A percentile compares a stretch with the other conserved stretches of the same genome.
phyloP scores from a whole-genome alignment of 2,797 vertebrate genomes.

The Phrynocephalus vlangalii region DNA sequence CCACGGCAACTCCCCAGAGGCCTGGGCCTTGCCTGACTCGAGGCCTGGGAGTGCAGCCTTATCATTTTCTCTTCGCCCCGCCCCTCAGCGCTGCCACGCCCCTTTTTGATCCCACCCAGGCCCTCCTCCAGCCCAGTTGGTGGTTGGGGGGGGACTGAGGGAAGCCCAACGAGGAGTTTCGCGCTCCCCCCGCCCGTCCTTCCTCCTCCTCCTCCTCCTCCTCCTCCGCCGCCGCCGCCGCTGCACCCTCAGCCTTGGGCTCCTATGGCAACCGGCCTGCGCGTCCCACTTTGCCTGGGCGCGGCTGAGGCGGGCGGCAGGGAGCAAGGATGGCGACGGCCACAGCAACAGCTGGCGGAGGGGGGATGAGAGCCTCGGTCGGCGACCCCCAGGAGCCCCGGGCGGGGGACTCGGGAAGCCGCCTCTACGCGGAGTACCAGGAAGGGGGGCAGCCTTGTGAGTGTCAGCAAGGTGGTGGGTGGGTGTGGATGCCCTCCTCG shows the following conservation, averaged over 20 bases:
- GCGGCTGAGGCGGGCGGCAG: not conserved
- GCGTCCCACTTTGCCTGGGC: not conserved
- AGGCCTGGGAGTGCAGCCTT: not conserved
- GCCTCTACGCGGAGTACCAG: slow-evolving; percentile 1
- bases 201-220: not conserved
- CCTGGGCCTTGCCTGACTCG: not conserved
- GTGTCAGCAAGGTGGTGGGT: not conserved
- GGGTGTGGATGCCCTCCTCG: too few species aligned
- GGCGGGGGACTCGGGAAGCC: not conserved
- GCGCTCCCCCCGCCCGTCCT: not conserved
- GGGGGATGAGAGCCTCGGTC: slow-evolving; percentile 56
- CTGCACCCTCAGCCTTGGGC: not conserved
- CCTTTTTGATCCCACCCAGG: not conserved
- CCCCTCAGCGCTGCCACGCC: not conserved
- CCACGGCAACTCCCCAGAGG: not conserved
- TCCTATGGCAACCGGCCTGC: slow-evolving; percentile 28
- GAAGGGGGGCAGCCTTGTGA: slow-evolving; percentile 41
- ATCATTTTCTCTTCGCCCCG: too few species aligned
- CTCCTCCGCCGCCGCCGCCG: not conserved
- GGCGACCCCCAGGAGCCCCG: not conserved
- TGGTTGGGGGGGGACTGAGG: not conserved
- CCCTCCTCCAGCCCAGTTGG: too few species aligned
- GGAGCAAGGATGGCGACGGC: too few species aligned
- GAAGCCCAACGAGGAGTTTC: not conserved
- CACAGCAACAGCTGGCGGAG: not conserved